Evolutionary conservation across 2,797 vertebrate species (phyloP).

Genomic region (Acrocephalus scirpaceus): DNA sequence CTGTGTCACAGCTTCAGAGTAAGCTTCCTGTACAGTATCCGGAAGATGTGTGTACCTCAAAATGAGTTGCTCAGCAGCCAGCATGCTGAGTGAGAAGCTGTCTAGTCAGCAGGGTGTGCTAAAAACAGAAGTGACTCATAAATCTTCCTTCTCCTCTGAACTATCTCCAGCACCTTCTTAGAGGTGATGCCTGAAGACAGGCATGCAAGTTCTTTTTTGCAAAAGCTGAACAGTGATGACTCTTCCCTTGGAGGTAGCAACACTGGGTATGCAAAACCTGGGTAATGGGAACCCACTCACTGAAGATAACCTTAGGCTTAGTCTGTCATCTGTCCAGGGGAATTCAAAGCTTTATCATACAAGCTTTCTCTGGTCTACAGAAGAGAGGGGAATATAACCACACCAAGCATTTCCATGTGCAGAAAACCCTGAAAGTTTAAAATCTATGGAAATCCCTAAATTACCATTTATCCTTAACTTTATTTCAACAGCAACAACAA

Average conservation of each 20-base stretch:
- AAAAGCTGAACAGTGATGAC: background rate
- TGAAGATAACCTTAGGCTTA: background rate
- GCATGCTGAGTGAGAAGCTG: constrained; percentile 12
- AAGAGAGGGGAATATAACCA: background rate
- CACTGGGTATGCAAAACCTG: background rate
- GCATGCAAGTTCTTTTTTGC: background rate
- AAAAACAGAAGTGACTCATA: constrained; percentile 2
- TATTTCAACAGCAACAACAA: background rate
- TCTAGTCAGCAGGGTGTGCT: background rate
- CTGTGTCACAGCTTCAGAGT: background rate
- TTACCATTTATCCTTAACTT: background rate
- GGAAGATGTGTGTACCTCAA: background rate
- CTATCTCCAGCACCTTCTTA: background rate
- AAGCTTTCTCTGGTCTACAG: background rate
- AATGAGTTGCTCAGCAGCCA: background rate
- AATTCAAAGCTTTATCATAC: background rate
- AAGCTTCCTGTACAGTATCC: background rate
- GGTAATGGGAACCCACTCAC: background rate
- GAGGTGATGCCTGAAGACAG: background rate
- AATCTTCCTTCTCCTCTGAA: background rate
- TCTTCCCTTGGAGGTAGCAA: background rate
- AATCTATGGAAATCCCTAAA: background rate
- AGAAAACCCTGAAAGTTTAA: background rate
- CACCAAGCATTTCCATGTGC: background rate
- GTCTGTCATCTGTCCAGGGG: background rate